phyloP scores from a whole-genome alignment of 2,113 vertebrate species.

The Antigone vipio region DNA sequence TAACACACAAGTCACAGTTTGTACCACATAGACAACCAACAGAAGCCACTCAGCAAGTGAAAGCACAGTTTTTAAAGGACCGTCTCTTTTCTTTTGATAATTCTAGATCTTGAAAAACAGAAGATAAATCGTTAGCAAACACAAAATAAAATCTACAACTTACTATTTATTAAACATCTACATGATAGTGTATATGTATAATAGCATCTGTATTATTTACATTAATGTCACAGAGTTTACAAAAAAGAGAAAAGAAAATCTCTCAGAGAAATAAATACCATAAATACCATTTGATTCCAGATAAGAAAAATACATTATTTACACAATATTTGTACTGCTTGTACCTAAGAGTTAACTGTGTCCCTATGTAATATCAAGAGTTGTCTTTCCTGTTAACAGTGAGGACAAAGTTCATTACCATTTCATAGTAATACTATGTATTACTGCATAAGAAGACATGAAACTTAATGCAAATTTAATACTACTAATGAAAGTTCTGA shows the following conservation, averaged over 20 bases:
- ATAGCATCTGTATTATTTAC: neutral
- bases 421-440: neutral
- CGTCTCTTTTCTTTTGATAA: neutral
- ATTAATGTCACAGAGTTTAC: neutral
- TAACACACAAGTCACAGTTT: neutral
- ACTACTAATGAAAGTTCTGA: neutral
- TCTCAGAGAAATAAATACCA: neutral
- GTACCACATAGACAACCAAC: no score
- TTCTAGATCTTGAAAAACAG: neutral
- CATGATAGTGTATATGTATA: neutral
- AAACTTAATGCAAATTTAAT: neutral
- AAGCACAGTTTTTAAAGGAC: neutral
- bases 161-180: neutral
- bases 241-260: neutral
- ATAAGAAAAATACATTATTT: neutral
- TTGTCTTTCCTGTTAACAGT: neutral
- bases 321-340: neutral
- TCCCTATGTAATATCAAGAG: neutral
- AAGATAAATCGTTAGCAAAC: neutral
- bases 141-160: neutral
- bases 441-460: neutral
- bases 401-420: neutral
- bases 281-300: neutral
- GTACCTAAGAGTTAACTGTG: fast-evolving
- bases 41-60: neutral